Evolutionary conservation across 2,797 vertebrate genomes (phyloP), one percentile per base, ranked within the genome.

Genomic region (Lophotriccus pileatus): DNA sequence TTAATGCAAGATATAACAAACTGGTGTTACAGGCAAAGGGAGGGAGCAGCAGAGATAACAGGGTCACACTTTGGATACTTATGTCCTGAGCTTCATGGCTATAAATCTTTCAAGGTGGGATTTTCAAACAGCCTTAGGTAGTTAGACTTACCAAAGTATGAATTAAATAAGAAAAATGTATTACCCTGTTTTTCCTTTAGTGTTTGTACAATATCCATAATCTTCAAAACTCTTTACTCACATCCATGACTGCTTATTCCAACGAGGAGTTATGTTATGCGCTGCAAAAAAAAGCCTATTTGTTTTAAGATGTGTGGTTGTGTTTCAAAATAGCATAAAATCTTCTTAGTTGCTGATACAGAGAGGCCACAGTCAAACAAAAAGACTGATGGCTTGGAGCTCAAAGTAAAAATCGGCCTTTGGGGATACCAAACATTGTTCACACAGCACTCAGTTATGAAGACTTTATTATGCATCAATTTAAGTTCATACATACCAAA

Each of bases 401-500:
- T 87, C 37, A 90, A 90, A 95, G 41, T 3, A 85, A 84, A 85
- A 86, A 67, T 0, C 3, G 2, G 77, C 75, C 66, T 84, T 73
- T 80, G 70, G 90, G 90, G 43, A 88, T 50, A 82, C 56, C 60
- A 67, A 89, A 81, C 63, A 44, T 46, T 84, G 72, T 93, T 89
- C 86, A 87, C 59, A 43, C 59, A 88, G 30, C 11, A 2, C 89
- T 89, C 50, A 44, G 81, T 84, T 95, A 84, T 76, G 90, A 87
- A 89, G 86, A 70, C 52, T 82, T 92, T 53, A 89, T 93, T 88
- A 90, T 77, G 81, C 34, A 84, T 47, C 70, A 89, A n/a, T 89
- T 89, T 89, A 67, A 84, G 55, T 95, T 91, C 86, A 95, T 84
- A 67, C 47, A 59, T 69, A 83, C 73, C 69, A 86, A 93, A 91